Evolutionary conservation across 2,797 vertebrate species (phyloP), one percentile per base, ranked within the genome.

Genomic region (Melopsittacus undulatus): DNA sequence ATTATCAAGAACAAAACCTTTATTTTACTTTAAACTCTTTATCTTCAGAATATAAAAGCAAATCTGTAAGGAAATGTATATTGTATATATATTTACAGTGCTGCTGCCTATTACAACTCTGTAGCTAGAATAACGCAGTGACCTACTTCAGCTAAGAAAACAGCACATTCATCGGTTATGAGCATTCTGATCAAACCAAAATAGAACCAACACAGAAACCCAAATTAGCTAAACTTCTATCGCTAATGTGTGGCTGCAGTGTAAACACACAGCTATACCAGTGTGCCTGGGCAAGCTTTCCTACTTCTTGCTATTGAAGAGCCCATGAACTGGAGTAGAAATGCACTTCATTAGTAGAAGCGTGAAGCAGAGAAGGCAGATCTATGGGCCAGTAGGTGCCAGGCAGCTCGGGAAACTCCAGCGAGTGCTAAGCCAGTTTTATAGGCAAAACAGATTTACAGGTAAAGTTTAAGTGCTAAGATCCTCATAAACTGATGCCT

Each of bases 91-190:
- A 8, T 91, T 89, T 70, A 67, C 80, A 77, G 70, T 49, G 83
- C 90, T 72, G 80, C 74, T 92, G 81, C 70, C 18, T 77, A n/a
- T 52, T 88, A 82, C 67, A 87, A 79, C 62, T 76, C 67, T 11
- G 87, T 38, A 88, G 74, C 93, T 43, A 62, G 75, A 94, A 95
- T 74, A 94, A 94, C 0, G 19, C 10, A 20, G 90, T 95, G 96
- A 96, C 95, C 96, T 80, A 94, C 68, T 96, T 96, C 79, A 90
- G 87, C n/a, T 45, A 85, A 84, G 13, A 90, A 84, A 95, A 2
- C 83, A 93, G 83, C 86, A 84, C 59, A 56, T 77, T 67, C 69
- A 29, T 29, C 88, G 51, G 49, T 32, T 54, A 49, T 12, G 52
- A 90, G 57, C 66, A 91, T 8, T 78, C n/a, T 59, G 80, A 66